Evolutionary conservation across 2,888 invertebrate genomes (phyloP).

Genomic region (Caenorhabditis uteleia): DNA sequence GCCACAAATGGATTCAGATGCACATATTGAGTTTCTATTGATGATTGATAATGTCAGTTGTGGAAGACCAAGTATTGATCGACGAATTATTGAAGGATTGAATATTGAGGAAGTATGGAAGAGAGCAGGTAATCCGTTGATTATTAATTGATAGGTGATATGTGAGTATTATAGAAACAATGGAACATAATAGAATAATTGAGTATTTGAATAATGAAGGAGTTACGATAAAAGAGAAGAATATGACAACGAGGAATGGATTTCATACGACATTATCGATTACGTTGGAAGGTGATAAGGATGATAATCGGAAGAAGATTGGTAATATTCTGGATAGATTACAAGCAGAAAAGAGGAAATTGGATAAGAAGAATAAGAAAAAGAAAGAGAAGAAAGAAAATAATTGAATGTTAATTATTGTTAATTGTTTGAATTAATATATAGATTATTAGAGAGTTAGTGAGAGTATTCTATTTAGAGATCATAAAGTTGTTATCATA

Average conservation of each 20-base stretch:
- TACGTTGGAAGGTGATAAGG: conserved; percentile 28
- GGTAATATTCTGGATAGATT: conserved; percentile 34
- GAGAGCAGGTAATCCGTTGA: conserved; percentile 27
- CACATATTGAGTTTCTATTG: conserved; percentile 55
- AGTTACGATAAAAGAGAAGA: conserved; percentile 10
- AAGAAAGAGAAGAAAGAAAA: conserved; percentile 16
- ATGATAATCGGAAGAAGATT: conserved; percentile 33
- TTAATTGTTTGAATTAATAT: too few species aligned
- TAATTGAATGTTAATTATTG: too few species aligned
- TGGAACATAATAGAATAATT: conserved; percentile 32
- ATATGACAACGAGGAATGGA: conserved; percentile 25
- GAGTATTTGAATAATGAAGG: conserved; percentile 31
- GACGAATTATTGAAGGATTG: conserved; percentile 45
- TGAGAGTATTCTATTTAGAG: too few species aligned
- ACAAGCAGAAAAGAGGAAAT: conserved; percentile 26
- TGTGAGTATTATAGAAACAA: too few species aligned
- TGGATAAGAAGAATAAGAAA: conserved; percentile 4
- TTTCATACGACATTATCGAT: conserved; percentile 47
- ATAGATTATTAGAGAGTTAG: too few species aligned
- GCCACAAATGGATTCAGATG: conserved; percentile 61
- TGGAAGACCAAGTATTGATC: conserved; percentile 45
- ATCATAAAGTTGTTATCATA: too few species aligned
- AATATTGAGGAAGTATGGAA: conserved; percentile 23
- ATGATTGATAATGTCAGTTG: conserved; percentile 57
- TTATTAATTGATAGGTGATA: too few species aligned